phyloP scores from a whole-genome alignment of 2,888 invertebrate genomes.

The Lamellibrachia columna region DNA sequence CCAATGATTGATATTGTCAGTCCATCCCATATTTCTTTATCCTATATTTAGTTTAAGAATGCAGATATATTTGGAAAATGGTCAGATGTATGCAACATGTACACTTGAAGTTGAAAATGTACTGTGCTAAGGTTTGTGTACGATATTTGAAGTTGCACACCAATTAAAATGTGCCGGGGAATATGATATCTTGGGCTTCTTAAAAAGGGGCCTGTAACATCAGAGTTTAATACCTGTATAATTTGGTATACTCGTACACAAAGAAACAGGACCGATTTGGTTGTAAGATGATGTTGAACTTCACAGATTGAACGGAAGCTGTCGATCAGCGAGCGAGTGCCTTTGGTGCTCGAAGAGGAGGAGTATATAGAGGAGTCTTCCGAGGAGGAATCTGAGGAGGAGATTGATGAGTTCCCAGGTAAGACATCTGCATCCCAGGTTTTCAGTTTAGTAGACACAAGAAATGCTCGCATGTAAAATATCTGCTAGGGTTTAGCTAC shows the following conservation, averaged over 20 bases:
- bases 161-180: not conserved
- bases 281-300: not conserved
- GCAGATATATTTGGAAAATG: not conserved
- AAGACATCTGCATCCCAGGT: not conserved
- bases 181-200: not conserved
- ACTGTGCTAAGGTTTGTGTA: not conserved
- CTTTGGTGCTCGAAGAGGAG: slow-evolving; percentile 34
- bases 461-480: not conserved
- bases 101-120: not conserved
- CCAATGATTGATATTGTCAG: no score
- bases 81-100: not conserved
- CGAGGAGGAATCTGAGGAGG: slow-evolving; percentile 19
- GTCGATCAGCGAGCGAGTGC: slow-evolving; percentile 28
- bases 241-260: not conserved
- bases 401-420: slow-evolving; percentile 33
- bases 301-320: slow-evolving; percentile 29
- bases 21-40: no score
- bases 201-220: not conserved
- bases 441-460: not conserved
- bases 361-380: slow-evolving; percentile 31
- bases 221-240: not conserved
- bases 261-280: not conserved
- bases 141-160: not conserved
- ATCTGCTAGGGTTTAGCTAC: not conserved
- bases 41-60: not conserved